Evolutionary conservation across 1,140 invertebrate genomes (phyloP).

Genomic region (Mycetomoellerius zeteki): DNA sequence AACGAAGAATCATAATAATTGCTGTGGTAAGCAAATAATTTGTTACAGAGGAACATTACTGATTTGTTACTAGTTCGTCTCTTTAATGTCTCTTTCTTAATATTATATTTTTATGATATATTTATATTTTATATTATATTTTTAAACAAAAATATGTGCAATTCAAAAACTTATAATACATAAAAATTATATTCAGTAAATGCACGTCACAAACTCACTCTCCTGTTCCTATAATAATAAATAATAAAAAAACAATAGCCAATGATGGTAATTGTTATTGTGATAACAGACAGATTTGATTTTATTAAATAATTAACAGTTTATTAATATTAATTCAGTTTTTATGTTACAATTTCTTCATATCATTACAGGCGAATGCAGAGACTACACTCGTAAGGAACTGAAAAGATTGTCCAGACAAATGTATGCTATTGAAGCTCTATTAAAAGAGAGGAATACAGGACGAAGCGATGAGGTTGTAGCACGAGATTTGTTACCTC

Average conservation of each 20-base stretch:
- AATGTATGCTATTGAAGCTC: neutral
- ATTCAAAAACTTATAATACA: too few relatives aligned
- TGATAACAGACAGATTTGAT: neutral
- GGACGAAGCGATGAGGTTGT: neutral
- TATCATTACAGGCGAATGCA: neutral
- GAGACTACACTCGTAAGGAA: neutral
- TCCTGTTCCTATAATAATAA: too few relatives aligned
- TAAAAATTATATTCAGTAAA: too few relatives aligned
- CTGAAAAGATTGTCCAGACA: neutral
- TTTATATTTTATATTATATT: neutral
- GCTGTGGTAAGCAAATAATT: neutral
- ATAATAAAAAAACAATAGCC: too few relatives aligned
- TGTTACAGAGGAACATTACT: neutral
- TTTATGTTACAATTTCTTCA: neutral
- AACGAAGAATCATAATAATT: neutral
- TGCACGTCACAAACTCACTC: too few relatives aligned
- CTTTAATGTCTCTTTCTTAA: neutral
- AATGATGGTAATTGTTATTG: too few relatives aligned
- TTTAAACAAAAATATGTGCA: too few relatives aligned
- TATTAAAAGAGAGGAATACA: neutral
- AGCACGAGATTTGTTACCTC: too few relatives aligned
- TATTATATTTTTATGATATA: slow-evolving; percentile 5
- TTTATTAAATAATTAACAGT: neutral
- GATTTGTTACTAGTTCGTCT: neutral
- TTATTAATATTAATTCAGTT: neutral